These are phyloP conservation scores for Graptemys geographica DNA, from an alignment of 2,797 vertebrate species.

Conservation along the genomic window DNA sequence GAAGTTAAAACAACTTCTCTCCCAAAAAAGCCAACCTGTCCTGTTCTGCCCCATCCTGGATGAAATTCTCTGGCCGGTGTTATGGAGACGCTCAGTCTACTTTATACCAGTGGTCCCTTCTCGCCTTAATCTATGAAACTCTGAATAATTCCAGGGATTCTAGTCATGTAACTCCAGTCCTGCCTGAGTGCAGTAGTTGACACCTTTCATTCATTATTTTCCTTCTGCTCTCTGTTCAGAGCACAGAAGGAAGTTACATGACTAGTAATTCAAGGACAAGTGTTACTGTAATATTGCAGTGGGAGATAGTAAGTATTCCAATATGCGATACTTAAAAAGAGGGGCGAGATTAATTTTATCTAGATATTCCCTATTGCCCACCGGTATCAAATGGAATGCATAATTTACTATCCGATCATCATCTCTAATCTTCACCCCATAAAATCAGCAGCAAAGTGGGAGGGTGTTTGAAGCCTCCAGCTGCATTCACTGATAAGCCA, in stretches of 20 bases:
- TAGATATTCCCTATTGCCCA: conserved; percentile 64
- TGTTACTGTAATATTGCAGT: neutral
- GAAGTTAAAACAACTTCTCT: fast-evolving
- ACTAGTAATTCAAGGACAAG: neutral
- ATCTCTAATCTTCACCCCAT: conserved; percentile 74
- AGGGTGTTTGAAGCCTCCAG: conserved; percentile 76
- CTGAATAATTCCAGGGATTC: neutral
- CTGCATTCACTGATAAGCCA: conserved; percentile 73
- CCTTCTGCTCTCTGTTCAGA: neutral
- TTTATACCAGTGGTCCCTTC: neutral
- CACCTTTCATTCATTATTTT: neutral
- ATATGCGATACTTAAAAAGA: neutral
- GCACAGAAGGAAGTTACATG: neutral
- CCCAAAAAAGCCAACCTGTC: neutral
- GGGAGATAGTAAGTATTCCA: neutral
- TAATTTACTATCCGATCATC: conserved; percentile 75
- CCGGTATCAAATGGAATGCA: conserved; percentile 50
- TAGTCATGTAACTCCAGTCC: neutral
- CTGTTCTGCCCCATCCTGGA: neutral
- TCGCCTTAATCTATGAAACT: neutral
- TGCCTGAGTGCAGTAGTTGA: neutral
- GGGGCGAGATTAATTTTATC: conserved; percentile 19
- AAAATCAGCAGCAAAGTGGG: conserved; percentile 73
- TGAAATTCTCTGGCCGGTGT: neutral
- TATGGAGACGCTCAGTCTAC: neutral